Evolutionary conservation across 2,113 vertebrate species (phyloP), one percentile per base, ranked within the genome.

Genomic region (Elaphurus davidianus): DNA sequence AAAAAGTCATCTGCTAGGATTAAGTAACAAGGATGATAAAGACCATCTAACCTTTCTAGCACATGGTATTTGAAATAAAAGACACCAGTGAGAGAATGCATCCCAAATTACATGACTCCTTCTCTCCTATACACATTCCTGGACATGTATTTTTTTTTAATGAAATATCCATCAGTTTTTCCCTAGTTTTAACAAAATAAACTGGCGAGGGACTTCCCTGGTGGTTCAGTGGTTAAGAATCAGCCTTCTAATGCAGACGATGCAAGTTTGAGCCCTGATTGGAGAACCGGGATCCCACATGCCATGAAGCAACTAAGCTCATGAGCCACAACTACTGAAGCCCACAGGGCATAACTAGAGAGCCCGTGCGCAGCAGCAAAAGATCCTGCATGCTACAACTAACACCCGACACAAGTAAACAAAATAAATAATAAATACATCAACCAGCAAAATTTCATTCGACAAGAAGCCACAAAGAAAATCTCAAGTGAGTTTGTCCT

Each of bases 161-260:
- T 50, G 76, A 94, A 94, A 94, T 81, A 55, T 5, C 33, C 64
- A 52, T 14, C 83, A 57, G 47, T 1, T 54, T 10, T 17, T 74
- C 43, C 45, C 83, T 84, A 95, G 74, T 17, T 98, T 91, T 91
- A 97, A 87, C 60, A 96, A 89, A 94, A 93, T 71, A 93, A 93
- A 79, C 60, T 81, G 16, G 16, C 0, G 6, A 98, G 40, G 36
- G 67, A 71, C 67, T 71, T 71, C 67, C 67, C n/a, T 40, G 67
- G 71, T 76, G 71, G 71, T 27, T 76, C 36, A 76, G 71, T 76
- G 71, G 40, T 76, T 15, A 76, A 76, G 71, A 76, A 76, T 76
- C 71, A 15, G 71, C 23, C 21, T 76, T 76, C 40, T 43, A 76
- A 43, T 27, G 40, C 40, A 76, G 71, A 43, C 6, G 23, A 43